Percentiles rank a stretch among this genome's conserved stretches.
Conservation (phyloP, 2,113 vertebrate genomes). For the Lethenteron camtschaticum region DNA sequence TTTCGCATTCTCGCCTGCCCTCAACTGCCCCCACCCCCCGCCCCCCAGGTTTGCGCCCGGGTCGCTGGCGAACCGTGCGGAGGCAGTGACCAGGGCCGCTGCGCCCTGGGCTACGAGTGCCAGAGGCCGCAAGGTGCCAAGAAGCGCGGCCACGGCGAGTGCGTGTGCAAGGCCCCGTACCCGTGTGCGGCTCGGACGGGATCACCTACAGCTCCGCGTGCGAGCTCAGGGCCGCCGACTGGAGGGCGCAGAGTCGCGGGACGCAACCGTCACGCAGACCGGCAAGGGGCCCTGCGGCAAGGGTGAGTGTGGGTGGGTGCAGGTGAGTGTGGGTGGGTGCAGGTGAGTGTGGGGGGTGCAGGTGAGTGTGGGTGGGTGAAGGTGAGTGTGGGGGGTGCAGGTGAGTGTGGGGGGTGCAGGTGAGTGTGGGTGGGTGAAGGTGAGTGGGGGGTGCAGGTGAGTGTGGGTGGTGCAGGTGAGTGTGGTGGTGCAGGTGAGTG, state of each 20-base stretch:
- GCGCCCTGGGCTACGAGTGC: conserved; percentile 42
- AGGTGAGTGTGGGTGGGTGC: too few relatives aligned
- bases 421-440: too few relatives aligned
- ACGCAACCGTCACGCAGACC: conserved; percentile 25
- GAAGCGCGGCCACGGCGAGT: conserved; percentile 28
- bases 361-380: too few relatives aligned
- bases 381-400: too few relatives aligned
- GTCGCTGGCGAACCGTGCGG: conserved; percentile 34
- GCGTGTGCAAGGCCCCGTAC: conserved; percentile 43
- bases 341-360: too few relatives aligned
- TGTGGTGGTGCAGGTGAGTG: too few relatives aligned
- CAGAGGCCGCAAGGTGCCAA: conserved; percentile 18
- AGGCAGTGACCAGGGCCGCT: conserved; percentile 23
- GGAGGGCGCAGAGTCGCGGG: conserved; percentile 24
- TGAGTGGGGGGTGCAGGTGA: too few relatives aligned
- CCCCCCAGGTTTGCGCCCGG: conserved; percentile 24
- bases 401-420: too few relatives aligned
- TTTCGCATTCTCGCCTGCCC: background rate
- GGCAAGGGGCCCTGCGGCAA: conserved; percentile 56
- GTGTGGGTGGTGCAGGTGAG: too few relatives aligned
- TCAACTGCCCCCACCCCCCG: background rate
- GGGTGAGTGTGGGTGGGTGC: conserved; percentile 26
- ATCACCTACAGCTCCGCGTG: conserved; percentile 40
- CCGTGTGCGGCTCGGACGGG: conserved; percentile 56
- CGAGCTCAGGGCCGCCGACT: conserved; percentile 39